Evolutionary conservation across 1,140 invertebrate species (phyloP).

Genomic region (Andricus grossulariae): DNA sequence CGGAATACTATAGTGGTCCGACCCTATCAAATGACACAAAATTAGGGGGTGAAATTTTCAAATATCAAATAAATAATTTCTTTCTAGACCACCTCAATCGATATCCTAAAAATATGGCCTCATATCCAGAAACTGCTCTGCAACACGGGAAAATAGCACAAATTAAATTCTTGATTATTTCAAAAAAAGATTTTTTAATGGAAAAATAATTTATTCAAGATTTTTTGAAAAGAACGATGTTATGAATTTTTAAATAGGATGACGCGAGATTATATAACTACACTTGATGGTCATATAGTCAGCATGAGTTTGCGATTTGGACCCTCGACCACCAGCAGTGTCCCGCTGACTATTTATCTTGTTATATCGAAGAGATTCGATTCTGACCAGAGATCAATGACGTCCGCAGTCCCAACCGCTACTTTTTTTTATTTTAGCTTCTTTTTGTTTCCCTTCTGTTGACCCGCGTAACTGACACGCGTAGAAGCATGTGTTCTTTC

Average conservation of each 20-base stretch:
- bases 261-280: conserved; percentile 49
- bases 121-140: too few relatives aligned
- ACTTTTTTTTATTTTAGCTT: conserved; percentile 38
- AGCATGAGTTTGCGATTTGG: conserved; percentile 66
- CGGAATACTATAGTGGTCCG: too few relatives aligned
- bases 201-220: too few relatives aligned
- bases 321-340: conserved; percentile 65
- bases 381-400: conserved; percentile 69
- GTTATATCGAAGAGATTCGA: conserved; percentile 68
- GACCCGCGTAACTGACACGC: conserved; percentile 35
- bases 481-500: conserved; percentile 30
- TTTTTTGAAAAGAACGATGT: too few relatives aligned
- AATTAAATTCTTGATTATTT: too few relatives aligned
- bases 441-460: conserved; percentile 40
- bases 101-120: too few relatives aligned
- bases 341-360: conserved; percentile 70
- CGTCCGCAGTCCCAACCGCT: conserved; percentile 50
- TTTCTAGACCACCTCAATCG: too few relatives aligned
- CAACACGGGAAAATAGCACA: too few relatives aligned
- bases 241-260: conserved; percentile 38
- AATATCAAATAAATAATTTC: too few relatives aligned
- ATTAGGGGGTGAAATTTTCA: too few relatives aligned
- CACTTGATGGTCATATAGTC: conserved; percentile 57
- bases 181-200: too few relatives aligned
- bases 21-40: too few relatives aligned